A percentile compares a stretch with the other conserved stretches of the same genome.
phyloP scores from a whole-genome alignment of 2,113 vertebrate species.

The Numida meleagris region DNA sequence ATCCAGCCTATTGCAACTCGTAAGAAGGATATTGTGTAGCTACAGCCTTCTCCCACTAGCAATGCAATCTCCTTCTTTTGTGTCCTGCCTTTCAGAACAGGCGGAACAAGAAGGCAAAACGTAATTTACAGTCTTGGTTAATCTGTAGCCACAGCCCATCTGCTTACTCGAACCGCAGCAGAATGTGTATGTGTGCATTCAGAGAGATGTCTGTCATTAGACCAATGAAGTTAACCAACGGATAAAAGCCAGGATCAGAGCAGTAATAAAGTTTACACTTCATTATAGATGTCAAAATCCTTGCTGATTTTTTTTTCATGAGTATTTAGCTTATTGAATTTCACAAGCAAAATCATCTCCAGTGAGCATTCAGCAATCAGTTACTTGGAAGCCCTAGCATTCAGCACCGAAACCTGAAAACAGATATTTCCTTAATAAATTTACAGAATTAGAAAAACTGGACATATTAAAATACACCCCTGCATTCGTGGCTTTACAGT shows the following conservation, averaged over 20 bases:
- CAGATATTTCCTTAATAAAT: slow-evolving; percentile 71
- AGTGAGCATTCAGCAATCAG: slow-evolving; percentile 24
- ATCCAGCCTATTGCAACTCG: background rate
- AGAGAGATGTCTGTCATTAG: slow-evolving; percentile 58
- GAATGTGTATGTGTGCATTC: slow-evolving; percentile 50
- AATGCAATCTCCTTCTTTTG: slow-evolving; percentile 29
- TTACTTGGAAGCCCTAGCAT: slow-evolving; percentile 37
- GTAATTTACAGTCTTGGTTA: slow-evolving; percentile 67
- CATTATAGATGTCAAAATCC: slow-evolving; percentile 48
- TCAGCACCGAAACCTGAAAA: slow-evolving; percentile 59
- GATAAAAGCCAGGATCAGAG: slow-evolving; percentile 55
- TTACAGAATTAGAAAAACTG: slow-evolving; percentile 74
- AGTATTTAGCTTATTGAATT: slow-evolving; percentile 52
- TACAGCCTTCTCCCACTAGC: slow-evolving; percentile 17
- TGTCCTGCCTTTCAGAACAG: slow-evolving; percentile 36
- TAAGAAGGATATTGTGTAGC: background rate
- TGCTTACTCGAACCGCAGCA: slow-evolving; percentile 61
- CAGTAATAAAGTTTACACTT: slow-evolving; percentile 58
- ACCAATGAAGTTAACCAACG: slow-evolving; percentile 35
- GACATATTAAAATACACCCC: slow-evolving; percentile 75
- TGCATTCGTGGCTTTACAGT: slow-evolving; percentile 70
- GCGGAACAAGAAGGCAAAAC: slow-evolving; percentile 65
- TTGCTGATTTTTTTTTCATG: background rate
- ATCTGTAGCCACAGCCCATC: slow-evolving; percentile 71
- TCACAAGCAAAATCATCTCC: slow-evolving; percentile 30